phyloP scores from a whole-genome alignment of 2,888 invertebrate genomes.

The Caradrina kadenii region DNA sequence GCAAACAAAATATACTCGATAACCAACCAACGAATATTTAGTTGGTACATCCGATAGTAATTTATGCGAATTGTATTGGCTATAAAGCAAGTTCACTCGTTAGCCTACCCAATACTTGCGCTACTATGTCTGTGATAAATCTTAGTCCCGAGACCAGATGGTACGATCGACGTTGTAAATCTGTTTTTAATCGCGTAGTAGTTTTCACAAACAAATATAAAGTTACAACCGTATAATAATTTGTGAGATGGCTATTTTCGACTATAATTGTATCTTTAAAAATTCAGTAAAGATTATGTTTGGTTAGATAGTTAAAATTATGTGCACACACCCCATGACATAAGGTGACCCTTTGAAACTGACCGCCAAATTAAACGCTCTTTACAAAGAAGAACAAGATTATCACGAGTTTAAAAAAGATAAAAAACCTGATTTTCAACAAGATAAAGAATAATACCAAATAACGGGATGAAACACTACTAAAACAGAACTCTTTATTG shows the following conservation, averaged over 20 bases:
- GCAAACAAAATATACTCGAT: slow-evolving; percentile 33
- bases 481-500: not conserved
- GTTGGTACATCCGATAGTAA: slow-evolving; percentile 44
- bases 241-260: not conserved
- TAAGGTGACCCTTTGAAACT: not conserved
- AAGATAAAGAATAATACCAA: not conserved
- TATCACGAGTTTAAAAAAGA: not conserved
- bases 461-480: not conserved
- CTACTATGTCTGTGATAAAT: slow-evolving; percentile 44
- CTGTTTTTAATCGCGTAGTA: slow-evolving; percentile 39
- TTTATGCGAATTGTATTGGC: slow-evolving; percentile 52
- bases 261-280: not conserved
- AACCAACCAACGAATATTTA: slow-evolving; percentile 46
- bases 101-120: slow-evolving; percentile 41
- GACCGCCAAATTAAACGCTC: not conserved
- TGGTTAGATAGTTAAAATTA: not conserved
- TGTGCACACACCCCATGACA: not conserved
- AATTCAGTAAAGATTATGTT: not conserved
- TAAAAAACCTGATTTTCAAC: not conserved
- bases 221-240: slow-evolving; percentile 18
- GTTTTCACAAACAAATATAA: slow-evolving; percentile 28
- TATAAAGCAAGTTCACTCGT: slow-evolving; percentile 34
- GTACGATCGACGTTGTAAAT: slow-evolving; percentile 52
- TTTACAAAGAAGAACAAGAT: slow-evolving; percentile 1
- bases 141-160: slow-evolving; percentile 55